Base-by-base conservation (phyloP, 2,888 invertebrate species). In the Orthonychiurus folsomi region DNA sequence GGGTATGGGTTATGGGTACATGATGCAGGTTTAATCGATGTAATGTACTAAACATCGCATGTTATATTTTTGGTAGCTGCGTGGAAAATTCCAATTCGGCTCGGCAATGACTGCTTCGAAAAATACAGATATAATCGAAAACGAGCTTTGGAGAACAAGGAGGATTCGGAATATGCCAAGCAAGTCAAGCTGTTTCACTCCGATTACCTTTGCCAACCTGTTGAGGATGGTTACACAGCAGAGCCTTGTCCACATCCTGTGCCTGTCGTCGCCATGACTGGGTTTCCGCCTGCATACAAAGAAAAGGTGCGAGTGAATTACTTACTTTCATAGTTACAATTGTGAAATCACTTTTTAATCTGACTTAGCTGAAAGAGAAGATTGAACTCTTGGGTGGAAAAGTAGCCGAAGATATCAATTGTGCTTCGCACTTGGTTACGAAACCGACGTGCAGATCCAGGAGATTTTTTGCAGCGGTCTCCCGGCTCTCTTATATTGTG, bases 71-170 rank as follows among this genome's bases (percentile, higher is more conserved):
- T 56, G 27, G 52, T 73, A 93, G 93, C 86, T 76, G 89, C 93
- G 0, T 96, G 95, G 95, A 93, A 92, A 78, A 86, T 87, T 79
- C 93, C 93, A 0, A 89, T 93, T 63, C 89, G 89, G 75, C 86
- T 95, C 69, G 88, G 88, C 0, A 89, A 86, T 74, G 92, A 92
- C 73, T 86, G 87, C 0, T 88, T 89, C 76, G 90, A 92, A 77
- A 84, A 88, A 18, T 87, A 89, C 2, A 90, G 89, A 75, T 68
- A 73, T 77, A 58, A 70, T 64, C 77, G 80, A 67, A 79, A 80
- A 56, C 55, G 64, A 15, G 27, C 55, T n/a, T 52, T 60, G 28
- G 56, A 12, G 5, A 15, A 37, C 15, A 37, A 37, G 15, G 37
- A 59, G 24, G 59, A 2, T 1, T n/a, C 1, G 3, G 50, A 27